Evolutionary conservation across 2,888 invertebrate genomes (phyloP).

Genomic region (Ornithoptera priamus): DNA sequence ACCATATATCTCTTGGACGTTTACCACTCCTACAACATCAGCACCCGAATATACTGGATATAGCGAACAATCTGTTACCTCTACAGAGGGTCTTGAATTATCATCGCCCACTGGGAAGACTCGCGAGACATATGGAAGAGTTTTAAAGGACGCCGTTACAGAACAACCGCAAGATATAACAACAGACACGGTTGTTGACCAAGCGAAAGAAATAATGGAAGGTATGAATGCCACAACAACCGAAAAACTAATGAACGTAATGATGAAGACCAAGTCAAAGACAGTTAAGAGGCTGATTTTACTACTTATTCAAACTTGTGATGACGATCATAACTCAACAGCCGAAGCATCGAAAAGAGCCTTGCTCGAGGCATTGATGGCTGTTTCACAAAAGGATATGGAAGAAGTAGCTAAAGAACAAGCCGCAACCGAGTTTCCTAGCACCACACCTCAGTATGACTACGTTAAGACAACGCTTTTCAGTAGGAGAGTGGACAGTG

Average conservation of each 20-base stretch:
- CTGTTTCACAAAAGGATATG: conserved; percentile 80
- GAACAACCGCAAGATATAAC: conserved; percentile 80
- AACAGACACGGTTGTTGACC: conserved; percentile 83
- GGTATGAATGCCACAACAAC: conserved; percentile 87
- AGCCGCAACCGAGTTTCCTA: conserved; percentile 45
- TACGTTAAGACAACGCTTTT: conserved; percentile 46
- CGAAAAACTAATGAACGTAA: conserved; percentile 86
- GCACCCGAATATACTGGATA: conserved; percentile 50
- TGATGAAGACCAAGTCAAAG: conserved; percentile 90
- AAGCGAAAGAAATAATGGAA: conserved; percentile 88
- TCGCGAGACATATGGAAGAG: conserved; percentile 60
- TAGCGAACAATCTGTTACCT: conserved; percentile 58
- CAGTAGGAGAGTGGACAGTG: conserved; percentile 50
- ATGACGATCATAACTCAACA: conserved; percentile 85
- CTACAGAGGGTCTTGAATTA: conserved; percentile 54
- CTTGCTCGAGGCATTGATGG: conserved; percentile 84
- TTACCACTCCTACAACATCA: conserved; percentile 53
- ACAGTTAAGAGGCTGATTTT: conserved; percentile 87
- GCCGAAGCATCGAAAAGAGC: conserved; percentile 85
- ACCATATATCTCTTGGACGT: conserved; percentile 53
- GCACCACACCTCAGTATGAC: conserved; percentile 49
- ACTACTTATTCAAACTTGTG: conserved; percentile 88
- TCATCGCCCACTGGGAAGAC: conserved; percentile 48
- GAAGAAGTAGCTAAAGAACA: conserved; percentile 72
- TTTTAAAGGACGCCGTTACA: conserved; percentile 61